Evolutionary conservation across 2,113 vertebrate species (phyloP).

Genomic region (Corvus cornix): DNA sequence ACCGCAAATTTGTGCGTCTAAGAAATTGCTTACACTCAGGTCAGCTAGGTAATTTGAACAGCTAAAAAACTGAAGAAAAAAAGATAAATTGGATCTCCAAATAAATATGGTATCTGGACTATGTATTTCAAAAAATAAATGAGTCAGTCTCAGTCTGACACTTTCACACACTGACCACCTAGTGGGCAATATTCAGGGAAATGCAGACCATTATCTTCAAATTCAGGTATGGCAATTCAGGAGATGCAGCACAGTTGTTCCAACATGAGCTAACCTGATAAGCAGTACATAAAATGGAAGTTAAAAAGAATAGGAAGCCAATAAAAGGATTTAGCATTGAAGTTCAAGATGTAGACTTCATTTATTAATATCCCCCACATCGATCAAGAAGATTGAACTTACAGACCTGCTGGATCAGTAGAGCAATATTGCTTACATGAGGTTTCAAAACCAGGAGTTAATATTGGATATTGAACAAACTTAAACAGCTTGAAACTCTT

Average conservation of each 20-base stretch:
- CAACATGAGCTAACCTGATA: background rate
- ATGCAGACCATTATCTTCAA: background rate
- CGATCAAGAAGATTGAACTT: rapidly evolving
- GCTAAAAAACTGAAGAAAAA: background rate
- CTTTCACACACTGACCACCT: background rate
- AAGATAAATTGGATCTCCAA: background rate
- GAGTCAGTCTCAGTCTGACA: background rate
- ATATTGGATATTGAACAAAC: background rate
- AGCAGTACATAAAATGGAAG: background rate
- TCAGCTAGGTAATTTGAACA: background rate
- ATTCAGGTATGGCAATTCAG: background rate
- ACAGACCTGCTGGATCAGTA: background rate
- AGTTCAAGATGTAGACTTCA: background rate
- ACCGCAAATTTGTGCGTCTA: background rate
- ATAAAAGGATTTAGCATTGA: background rate
- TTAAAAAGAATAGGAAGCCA: background rate
- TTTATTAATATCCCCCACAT: background rate
- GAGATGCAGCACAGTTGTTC: background rate
- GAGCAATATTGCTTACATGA: background rate
- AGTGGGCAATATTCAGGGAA: background rate
- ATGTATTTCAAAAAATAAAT: background rate
- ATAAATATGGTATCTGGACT: background rate
- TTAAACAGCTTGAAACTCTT: background rate
- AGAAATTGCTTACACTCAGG: background rate
- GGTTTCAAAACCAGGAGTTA: background rate